Conservation (phyloP, 2,113 vertebrate genomes). For the Dendrocopos noguchii region DNA sequence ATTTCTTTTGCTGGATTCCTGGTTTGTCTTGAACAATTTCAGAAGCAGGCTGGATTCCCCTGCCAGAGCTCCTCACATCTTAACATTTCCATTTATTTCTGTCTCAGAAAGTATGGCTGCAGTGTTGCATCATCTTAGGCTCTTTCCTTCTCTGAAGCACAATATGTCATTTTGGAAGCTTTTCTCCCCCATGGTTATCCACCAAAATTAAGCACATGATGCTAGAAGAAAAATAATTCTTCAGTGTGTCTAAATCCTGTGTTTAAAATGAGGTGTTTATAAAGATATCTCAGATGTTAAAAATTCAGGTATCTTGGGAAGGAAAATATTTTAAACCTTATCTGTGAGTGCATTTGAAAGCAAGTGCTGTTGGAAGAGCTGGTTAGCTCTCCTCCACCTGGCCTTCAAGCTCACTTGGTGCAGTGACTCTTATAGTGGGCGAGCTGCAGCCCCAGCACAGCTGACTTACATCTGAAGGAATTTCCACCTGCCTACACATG, state of each 20-base stretch:
- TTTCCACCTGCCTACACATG: neutral
- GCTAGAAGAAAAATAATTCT: neutral
- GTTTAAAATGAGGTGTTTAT: neutral
- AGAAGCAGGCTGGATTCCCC: neutral
- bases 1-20: neutral
- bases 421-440: fast-evolving
- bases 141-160: neutral
- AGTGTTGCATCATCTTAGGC: fast-evolving
- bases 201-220: neutral
- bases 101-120: neutral
- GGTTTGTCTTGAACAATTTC: neutral
- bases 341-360: neutral
- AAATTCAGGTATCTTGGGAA: neutral
- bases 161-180: neutral
- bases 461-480: fast-evolving
- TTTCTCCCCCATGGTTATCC: neutral
- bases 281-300: neutral
- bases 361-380: neutral
- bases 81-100: neutral
- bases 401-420: fast-evolving
- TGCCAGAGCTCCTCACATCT: neutral
- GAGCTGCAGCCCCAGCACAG: neutral
- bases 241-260: neutral
- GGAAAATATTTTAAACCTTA: neutral
- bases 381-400: neutral